Conservation (phyloP, 2,888 invertebrate genomes). For the Elegia similella region DNA sequence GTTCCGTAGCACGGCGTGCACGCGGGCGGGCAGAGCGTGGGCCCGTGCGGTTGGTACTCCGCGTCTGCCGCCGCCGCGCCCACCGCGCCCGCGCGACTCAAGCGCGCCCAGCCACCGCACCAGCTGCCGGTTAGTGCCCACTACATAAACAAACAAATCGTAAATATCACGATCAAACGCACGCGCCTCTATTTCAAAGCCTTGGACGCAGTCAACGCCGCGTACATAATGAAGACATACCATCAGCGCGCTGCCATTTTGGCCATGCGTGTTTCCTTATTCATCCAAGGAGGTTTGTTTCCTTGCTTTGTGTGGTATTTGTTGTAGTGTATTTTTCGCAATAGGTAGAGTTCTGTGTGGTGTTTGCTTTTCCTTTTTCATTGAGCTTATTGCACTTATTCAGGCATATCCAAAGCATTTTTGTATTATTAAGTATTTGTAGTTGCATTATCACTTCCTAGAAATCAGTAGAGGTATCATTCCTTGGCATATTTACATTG, state of each 20-base stretch:
- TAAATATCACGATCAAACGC: not conserved
- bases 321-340: not conserved
- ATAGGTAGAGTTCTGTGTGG: not conserved
- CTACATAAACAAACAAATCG: not conserved
- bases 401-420: not conserved
- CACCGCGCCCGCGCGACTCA: constrained; percentile 72
- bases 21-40: constrained; percentile 67
- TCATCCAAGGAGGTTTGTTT: constrained; percentile 1
- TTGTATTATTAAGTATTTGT: too few species aligned
- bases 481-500: too few species aligned
- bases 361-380: not conserved
- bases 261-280: not conserved
- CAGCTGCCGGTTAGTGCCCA: constrained; percentile 61
- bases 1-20: constrained; percentile 69
- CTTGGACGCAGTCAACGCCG: not conserved
- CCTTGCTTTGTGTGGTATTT: not conserved
- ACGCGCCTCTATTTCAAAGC: not conserved
- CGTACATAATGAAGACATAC: not conserved
- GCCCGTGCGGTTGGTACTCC: constrained; percentile 78
- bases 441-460: too few species aligned
- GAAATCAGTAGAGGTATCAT: too few species aligned
- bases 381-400: not conserved
- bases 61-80: constrained; percentile 73
- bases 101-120: constrained; percentile 70
- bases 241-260: not conserved